These are phyloP conservation scores for Nemotelus nigrinus DNA, from an alignment of 2,888 invertebrate species.

Conservation along the genomic window DNA sequence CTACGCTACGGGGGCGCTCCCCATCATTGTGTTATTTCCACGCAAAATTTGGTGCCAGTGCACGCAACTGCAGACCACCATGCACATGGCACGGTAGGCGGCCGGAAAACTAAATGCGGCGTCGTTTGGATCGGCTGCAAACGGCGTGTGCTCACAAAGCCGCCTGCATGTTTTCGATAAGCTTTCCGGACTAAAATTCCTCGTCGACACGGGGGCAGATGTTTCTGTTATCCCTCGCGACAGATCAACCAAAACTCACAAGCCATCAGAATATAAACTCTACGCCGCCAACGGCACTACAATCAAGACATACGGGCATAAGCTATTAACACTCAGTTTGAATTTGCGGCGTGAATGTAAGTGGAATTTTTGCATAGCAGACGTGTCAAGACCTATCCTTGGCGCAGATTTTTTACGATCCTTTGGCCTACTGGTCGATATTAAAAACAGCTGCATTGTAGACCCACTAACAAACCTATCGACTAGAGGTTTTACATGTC, in stretches of 20 bases:
- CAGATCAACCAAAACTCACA: not conserved
- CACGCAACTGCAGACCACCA: not conserved
- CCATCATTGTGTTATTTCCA: not conserved
- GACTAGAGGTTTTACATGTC: not conserved
- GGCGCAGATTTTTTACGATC: constrained; percentile 46
- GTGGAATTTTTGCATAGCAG: constrained; percentile 46
- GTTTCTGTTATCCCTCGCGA: constrained; percentile 27
- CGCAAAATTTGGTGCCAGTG: not conserved
- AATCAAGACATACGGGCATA: constrained; percentile 32
- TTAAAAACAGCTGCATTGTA: constrained; percentile 17
- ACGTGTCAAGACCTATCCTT: constrained; percentile 44
- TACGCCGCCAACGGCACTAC: constrained; percentile 16
- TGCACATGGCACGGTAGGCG: not conserved
- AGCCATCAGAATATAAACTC: not conserved
- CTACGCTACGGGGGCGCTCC: not conserved
- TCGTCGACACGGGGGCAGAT: constrained; percentile 25
- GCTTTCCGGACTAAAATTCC: not conserved
- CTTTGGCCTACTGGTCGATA: constrained; percentile 44
- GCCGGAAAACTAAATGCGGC: not conserved
- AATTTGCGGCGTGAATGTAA: constrained; percentile 45
- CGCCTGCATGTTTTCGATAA: too few species aligned
- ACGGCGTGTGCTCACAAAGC: too few species aligned
- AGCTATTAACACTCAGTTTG: constrained; percentile 27
- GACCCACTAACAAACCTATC: not conserved
- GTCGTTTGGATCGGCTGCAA: not conserved